Base-by-base conservation (phyloP, 2,797 vertebrate species). In the Diplodus puntazzo region DNA sequence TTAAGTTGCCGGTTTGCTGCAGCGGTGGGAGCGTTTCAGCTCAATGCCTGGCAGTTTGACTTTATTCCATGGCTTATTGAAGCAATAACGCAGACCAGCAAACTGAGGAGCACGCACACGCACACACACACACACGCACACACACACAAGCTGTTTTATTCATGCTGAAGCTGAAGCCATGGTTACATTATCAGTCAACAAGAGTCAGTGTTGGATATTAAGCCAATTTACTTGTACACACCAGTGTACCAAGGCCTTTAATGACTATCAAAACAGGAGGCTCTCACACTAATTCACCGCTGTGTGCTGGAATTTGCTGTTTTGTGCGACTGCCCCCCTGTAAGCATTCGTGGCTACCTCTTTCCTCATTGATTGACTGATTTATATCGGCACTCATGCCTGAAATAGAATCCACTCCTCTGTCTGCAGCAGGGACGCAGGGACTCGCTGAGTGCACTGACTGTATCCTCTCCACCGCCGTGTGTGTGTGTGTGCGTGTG, bases 321-420 rank as follows among this genome's bases (percentile, higher is more conserved):
- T 86, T 73, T 77, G 69, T 68, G 57, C 20, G 27, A 62, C 79
- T 75, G 53, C 77, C 79, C 81, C 75, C 87, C 74, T 70, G 68
- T 69, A 78, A 81, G 82, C 66, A 85, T 79, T 78, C 84, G 76
- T 74, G 75, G 69, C 80, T 78, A 77, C 89, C 87, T 89, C 82
- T 88, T 86, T 85, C 74, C 75, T 77, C 83, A 91, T 90, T 91
- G 87, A 93, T 84, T 86, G 87, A 88, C 83, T 91, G 87, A 92
- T 92, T 92, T 87, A 88, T 91, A 88, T 86, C 70, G 42, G 79
- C 88, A 83, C 83, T 95, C 91, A 87, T 88, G 92, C 93, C 87
- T 92, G 91, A 94, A 93, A 93, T 93, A 87, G 84, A 91, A 93
- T 90, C 81, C 80, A 85, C 78, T 88, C 72, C 73, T 83, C 69